Evolutionary conservation across 2,113 vertebrate genomes (phyloP).

Genomic region (Notarius lentiginosus): DNA sequence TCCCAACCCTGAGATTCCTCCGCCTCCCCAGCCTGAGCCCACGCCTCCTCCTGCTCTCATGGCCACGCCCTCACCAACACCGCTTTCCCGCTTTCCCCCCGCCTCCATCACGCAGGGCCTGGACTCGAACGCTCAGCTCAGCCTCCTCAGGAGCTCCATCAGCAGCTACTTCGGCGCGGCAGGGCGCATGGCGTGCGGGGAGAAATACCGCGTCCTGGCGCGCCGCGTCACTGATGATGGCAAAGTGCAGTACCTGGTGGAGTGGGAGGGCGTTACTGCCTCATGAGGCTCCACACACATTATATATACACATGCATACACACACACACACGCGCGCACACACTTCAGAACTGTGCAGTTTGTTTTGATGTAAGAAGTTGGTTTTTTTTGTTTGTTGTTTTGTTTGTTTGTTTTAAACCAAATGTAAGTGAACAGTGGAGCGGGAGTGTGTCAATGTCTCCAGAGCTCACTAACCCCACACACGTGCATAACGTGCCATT

Average conservation of each 20-base stretch:
- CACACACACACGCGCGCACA: neutral
- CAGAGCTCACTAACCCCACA: neutral
- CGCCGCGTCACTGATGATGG: slow-evolving; percentile 92
- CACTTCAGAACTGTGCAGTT: neutral
- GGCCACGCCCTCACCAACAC: slow-evolving; percentile 77
- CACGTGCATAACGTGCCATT: neutral
- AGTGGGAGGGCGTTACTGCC: slow-evolving; percentile 97
- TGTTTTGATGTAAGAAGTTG: neutral
- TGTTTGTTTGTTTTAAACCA: neutral
- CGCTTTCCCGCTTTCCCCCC: slow-evolving; percentile 85
- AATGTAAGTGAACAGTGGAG: neutral
- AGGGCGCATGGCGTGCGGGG: slow-evolving; percentile 94
- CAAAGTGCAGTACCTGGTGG: slow-evolving; percentile 98
- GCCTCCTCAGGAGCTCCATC: slow-evolving; percentile 95
- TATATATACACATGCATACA: neutral
- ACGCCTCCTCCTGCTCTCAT: slow-evolving; percentile 73
- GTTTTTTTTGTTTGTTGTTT: neutral
- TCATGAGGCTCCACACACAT: slow-evolving; percentile 77
- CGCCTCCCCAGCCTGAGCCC: slow-evolving; percentile 76
- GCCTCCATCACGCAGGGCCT: slow-evolving; percentile 91
- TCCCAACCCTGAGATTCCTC: slow-evolving; percentile 84
- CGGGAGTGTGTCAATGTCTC: neutral
- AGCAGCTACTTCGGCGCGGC: slow-evolving; percentile 97
- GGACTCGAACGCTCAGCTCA: slow-evolving; percentile 90
- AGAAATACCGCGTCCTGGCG: slow-evolving; percentile 94